Conservation (phyloP, 2,113 vertebrate genomes). For the Lota lota region DNA sequence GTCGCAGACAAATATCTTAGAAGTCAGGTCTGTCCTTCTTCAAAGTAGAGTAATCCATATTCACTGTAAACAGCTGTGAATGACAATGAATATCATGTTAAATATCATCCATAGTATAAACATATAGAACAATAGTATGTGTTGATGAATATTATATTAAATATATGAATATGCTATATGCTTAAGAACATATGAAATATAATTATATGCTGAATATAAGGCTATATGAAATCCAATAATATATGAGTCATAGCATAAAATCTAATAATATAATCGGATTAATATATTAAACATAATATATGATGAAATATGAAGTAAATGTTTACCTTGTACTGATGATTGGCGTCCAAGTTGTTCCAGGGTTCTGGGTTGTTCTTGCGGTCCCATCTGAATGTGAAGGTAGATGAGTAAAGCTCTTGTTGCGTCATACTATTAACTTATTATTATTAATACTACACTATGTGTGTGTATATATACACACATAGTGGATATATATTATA, state of each 20-base stretch:
- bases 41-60: conserved; percentile 87
- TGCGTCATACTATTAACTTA: background rate
- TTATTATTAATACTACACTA: background rate
- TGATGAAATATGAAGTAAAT: background rate
- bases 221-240: too few species aligned
- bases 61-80: conserved; percentile 80
- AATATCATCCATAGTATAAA: too few species aligned
- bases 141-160: too few species aligned
- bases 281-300: too few species aligned
- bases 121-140: too few species aligned
- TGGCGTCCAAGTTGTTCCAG: conserved; percentile 84
- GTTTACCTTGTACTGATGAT: conserved; percentile 90
- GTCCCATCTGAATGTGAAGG: conserved; percentile 82
- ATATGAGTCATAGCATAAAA: too few species aligned
- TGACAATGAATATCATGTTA: background rate
- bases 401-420: background rate
- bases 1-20: conserved; percentile 55
- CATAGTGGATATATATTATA: too few species aligned
- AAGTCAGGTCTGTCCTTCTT: conserved; percentile 93
- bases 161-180: too few species aligned
- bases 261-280: too few species aligned
- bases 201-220: too few species aligned
- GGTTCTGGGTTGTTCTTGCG: conserved; percentile 93
- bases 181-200: too few species aligned
- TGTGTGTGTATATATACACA: too few species aligned